These are phyloP conservation scores for Eumeta japonica DNA, from an alignment of 1,140 invertebrate species.

Conservation along the genomic window DNA sequence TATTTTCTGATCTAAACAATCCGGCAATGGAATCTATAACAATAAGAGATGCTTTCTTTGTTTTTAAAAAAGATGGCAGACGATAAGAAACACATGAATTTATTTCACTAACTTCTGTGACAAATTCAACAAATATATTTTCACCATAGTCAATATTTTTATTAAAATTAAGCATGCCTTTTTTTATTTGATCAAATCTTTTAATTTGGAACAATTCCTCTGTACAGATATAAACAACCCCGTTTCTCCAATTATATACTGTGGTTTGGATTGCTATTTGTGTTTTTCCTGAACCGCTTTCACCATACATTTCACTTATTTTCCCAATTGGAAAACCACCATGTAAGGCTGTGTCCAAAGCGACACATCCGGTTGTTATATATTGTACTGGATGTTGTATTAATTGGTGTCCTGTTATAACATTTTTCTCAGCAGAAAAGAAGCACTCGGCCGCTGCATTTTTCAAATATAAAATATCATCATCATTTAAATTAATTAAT, in stretches of 20 bases:
- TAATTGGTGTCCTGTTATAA: conserved; percentile 15
- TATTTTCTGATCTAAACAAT: too few species aligned
- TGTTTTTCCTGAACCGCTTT: conserved; percentile 81
- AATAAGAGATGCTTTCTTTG: conserved; percentile 22
- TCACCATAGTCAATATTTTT: conserved; percentile 17
- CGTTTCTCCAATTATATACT: conserved; percentile 24
- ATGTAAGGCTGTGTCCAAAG: conserved; percentile 61
- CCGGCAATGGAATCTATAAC: conserved; percentile 43
- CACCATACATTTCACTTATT: conserved; percentile 81
- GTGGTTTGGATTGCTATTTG: conserved; percentile 78
- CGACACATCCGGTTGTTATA: conserved; percentile 63
- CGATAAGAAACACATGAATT: conserved; percentile 33
- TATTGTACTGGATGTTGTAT: too few species aligned
- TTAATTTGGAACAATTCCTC: conserved; percentile 44
- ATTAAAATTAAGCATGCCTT: conserved; percentile 10
- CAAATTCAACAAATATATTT: conserved; percentile 40
- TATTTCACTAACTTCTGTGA: conserved; percentile 33
- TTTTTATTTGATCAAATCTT: conserved; percentile 35
- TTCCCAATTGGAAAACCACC: conserved; percentile 74
- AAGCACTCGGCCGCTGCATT: conserved; percentile 20
- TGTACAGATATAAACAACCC: conserved; percentile 39
- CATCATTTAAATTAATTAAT: conserved; percentile 25
- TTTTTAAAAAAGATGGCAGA: conserved; percentile 28
- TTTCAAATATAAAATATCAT: conserved; percentile 37
- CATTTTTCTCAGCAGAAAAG: conserved; percentile 18